phyloP scores from a whole-genome alignment of 2,888 invertebrate genomes.

The Iselma pallidipennis region DNA sequence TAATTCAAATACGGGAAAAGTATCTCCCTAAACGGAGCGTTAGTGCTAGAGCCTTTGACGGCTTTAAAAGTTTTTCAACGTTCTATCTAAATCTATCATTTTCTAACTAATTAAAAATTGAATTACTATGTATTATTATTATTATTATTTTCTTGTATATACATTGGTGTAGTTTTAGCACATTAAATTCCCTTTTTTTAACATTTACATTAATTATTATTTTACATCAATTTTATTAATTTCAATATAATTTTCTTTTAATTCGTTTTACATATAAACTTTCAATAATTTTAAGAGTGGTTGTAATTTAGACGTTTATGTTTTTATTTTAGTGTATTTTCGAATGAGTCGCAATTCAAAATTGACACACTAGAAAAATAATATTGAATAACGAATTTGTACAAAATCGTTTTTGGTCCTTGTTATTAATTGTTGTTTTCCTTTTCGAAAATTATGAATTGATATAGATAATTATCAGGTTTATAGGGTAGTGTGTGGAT shows the following conservation, averaged over 20 bases:
- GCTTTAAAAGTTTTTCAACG: slow-evolving; percentile 9
- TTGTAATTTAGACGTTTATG: slow-evolving; percentile 12
- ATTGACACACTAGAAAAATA: slow-evolving; percentile 20
- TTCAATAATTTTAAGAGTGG: slow-evolving; percentile 15
- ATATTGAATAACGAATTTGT: slow-evolving; percentile 29
- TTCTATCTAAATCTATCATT: slow-evolving; percentile 9
- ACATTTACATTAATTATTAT: slow-evolving; percentile 21
- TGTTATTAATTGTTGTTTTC: slow-evolving; percentile 24
- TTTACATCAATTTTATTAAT: slow-evolving; percentile 21
- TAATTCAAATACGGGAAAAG: background rate
- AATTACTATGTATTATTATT: too few relatives aligned
- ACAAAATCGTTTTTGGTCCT: slow-evolving; percentile 35
- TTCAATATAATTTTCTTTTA: background rate
- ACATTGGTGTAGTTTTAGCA: slow-evolving; percentile 40
- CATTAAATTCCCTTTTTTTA: slow-evolving; percentile 23
- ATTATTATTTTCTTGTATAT: slow-evolving; percentile 30
- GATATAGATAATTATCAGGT: too few relatives aligned
- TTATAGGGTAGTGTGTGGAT: too few relatives aligned
- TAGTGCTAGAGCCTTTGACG: slow-evolving; percentile 6
- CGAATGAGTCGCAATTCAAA: slow-evolving; percentile 14
- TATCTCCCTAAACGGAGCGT: background rate
- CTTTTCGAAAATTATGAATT: too few relatives aligned
- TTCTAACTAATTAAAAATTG: background rate
- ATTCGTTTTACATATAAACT: slow-evolving; percentile 18
- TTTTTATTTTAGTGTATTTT: slow-evolving; percentile 1